Evolutionary conservation across 1,140 invertebrate genomes (phyloP), one percentile per base, ranked within the genome.

Genomic region (Venturia canescens): DNA sequence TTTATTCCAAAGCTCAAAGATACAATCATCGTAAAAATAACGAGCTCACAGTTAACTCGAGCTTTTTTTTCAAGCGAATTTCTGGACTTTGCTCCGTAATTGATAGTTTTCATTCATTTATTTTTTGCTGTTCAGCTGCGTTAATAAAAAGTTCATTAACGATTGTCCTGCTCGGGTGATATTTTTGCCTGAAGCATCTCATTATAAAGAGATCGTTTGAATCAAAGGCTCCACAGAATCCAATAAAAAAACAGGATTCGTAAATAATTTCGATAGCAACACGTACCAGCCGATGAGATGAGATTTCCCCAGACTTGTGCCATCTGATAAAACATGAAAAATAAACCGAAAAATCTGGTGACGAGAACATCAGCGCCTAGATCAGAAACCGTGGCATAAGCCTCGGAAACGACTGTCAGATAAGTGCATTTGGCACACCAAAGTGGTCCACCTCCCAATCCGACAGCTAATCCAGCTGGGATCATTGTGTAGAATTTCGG

Each of bases 311-410:
- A 96, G 27, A 98, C 96, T 90, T 97, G 96, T 0, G 97, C 96
- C 92, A 97, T 95, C 91, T 99, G 98, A 87, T 98, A 98, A 86
- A 98, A 95, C 95, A 98, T 96, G 92, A 98, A 98, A 91, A 98
- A 98, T 2, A 98, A 92, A 0, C 97, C 97, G 88, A 98, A 98
- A 90, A 98, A 98, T 83, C 96, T 92, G 3, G 96, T 95, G 31
- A 98, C 95, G 29, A 97, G 92, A 0, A 95, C 93, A 63, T 97
- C 96, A 0, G 93, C 91, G 3, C 93, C 87, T 3, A 95, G 91
- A 0, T 94, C 94, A 0, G 94, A 95, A n/a, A 96, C 83, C 79
- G 94, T 93, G 0, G 94, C 91, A 79, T 96, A 96, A 11, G 95
- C 94, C 82, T 96, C 95, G 0, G 96, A 94, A 0, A 95, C 94